A percentile compares a stretch with the other conserved stretches of the same genome.
phyloP scores from a whole-genome alignment of 2,888 invertebrate species.

The Drosophila acutilabella region DNA sequence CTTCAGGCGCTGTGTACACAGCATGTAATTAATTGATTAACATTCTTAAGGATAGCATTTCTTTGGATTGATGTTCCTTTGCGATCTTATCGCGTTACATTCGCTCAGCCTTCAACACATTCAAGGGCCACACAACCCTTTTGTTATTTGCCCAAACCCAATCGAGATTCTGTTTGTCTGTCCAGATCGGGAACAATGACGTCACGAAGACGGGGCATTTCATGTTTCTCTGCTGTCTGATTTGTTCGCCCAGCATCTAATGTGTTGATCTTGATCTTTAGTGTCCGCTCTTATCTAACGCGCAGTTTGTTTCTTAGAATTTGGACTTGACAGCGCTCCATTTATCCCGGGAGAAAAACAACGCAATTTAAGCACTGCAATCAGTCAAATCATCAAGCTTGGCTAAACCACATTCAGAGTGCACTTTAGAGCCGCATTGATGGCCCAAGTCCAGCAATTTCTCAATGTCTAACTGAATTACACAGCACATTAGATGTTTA shows the following conservation, averaged over 20 bases:
- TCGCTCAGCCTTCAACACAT: slow-evolving; percentile 68
- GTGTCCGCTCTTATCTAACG: slow-evolving; percentile 37
- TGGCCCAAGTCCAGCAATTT: slow-evolving; percentile 65
- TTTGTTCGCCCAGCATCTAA: slow-evolving; percentile 48
- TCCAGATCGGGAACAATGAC: slow-evolving; percentile 63
- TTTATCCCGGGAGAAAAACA: slow-evolving; percentile 35
- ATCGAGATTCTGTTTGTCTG: slow-evolving; percentile 33
- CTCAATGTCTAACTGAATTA: slow-evolving; percentile 71
- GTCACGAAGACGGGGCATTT: slow-evolving; percentile 41
- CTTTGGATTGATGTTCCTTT: slow-evolving; percentile 63
- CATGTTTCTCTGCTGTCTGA: slow-evolving; percentile 37
- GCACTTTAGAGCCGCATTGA: slow-evolving; percentile 18
- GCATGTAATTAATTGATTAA: slow-evolving; percentile 84
- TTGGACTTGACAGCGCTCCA: slow-evolving; percentile 45
- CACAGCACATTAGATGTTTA: slow-evolving; percentile 68
- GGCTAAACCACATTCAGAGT: slow-evolving; percentile 45
- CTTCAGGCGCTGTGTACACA: slow-evolving; percentile 58
- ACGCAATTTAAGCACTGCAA: slow-evolving; percentile 57
- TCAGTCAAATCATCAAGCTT: slow-evolving; percentile 55
- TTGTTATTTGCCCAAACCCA: slow-evolving; percentile 34
- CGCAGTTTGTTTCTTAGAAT: slow-evolving; percentile 65
- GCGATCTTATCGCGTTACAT: slow-evolving; percentile 75
- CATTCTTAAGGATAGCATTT: slow-evolving; percentile 76
- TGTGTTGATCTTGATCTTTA: slow-evolving; percentile 53
- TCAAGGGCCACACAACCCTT: slow-evolving; percentile 58